phyloP scores from a whole-genome alignment of 2,797 vertebrate species.

The Anabacerthia variegaticeps region DNA sequence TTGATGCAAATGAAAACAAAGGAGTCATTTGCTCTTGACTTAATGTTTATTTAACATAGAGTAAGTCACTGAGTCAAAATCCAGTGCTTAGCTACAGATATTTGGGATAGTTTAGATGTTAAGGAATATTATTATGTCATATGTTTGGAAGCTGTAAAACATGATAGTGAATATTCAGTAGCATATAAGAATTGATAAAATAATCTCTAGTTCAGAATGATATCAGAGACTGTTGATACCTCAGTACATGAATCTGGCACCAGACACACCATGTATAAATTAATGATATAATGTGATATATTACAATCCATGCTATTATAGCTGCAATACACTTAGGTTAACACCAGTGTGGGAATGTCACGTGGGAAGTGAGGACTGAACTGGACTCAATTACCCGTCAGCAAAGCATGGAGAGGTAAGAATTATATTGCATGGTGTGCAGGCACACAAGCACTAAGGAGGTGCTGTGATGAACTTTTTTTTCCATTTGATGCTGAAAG shows the following conservation, averaged over 20 bases:
- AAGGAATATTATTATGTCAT: background rate
- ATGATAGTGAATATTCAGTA: background rate
- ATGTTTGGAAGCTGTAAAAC: constrained; percentile 11
- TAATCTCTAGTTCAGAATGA: constrained; percentile 4
- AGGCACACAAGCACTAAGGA: background rate
- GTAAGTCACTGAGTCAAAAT: background rate
- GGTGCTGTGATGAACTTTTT: background rate
- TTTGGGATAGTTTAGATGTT: background rate
- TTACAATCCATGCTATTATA: background rate
- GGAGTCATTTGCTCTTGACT: background rate
- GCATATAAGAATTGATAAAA: background rate
- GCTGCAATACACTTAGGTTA: background rate
- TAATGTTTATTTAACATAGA: background rate
- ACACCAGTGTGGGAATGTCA: background rate
- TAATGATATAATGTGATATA: background rate
- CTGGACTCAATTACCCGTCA: background rate
- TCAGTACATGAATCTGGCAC: background rate
- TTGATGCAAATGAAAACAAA: background rate
- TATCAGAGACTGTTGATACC: background rate
- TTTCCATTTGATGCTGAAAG: background rate
- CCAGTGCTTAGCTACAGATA: background rate
- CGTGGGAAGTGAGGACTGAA: background rate
- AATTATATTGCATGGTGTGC: background rate
- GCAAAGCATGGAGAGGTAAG: background rate
- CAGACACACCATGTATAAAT: background rate